Percentiles rank a stretch among this genome's conserved stretches.
These are phyloP conservation scores for Latrodectus hesperus DNA, from an alignment of 2,888 invertebrate genomes.

Conservation along the genomic window DNA sequence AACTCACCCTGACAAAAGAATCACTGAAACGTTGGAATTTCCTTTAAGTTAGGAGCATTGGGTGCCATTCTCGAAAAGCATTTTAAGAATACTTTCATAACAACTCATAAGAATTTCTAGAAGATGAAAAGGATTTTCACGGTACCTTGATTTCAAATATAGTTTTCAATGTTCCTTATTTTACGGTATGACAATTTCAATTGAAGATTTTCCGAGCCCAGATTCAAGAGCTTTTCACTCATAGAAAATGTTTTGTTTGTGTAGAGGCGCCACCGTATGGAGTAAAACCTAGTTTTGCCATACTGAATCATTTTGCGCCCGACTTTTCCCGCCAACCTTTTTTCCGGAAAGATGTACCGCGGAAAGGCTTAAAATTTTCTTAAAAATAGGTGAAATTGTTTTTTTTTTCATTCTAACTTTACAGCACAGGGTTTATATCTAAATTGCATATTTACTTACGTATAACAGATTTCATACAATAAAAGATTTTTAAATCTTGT, in stretches of 20 bases:
- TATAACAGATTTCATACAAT: no score
- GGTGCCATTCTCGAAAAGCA: background rate
- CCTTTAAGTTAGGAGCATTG: background rate
- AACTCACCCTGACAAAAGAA: slow-evolving; percentile 21
- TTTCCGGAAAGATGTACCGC: no score
- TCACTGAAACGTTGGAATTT: background rate
- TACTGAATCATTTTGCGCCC: background rate
- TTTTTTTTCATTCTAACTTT: no score
- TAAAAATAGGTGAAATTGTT: no score
- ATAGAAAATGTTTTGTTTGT: slow-evolving; percentile 24
- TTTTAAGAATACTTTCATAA: background rate
- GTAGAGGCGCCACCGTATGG: slow-evolving; percentile 29
- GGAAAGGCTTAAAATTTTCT: no score
- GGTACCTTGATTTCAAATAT: background rate
- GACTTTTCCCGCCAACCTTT: slow-evolving; percentile 5
- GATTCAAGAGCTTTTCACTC: background rate
- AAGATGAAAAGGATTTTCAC: background rate
- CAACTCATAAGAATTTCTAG: background rate
- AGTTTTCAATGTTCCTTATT: background rate
- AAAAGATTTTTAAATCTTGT: no score
- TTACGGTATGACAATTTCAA: slow-evolving; percentile 3
- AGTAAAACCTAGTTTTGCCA: background rate
- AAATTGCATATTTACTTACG: no score
- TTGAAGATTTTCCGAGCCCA: background rate
- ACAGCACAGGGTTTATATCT: no score